phyloP scores from a whole-genome alignment of 2,113 vertebrate genomes.

The Callithrix jacchus region DNA sequence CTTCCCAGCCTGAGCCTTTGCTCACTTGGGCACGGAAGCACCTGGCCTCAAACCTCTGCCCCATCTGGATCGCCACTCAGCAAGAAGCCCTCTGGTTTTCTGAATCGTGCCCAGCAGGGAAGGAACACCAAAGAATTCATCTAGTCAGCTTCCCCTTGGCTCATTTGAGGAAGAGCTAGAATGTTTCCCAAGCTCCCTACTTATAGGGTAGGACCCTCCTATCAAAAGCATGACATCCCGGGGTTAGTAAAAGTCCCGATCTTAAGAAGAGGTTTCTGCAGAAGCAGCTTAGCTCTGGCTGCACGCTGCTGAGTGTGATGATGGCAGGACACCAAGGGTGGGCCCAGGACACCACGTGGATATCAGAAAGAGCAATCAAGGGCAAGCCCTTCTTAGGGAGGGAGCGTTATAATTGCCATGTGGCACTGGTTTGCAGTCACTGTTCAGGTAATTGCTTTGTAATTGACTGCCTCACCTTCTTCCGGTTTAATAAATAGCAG shows the following conservation, averaged over 20 bases:
- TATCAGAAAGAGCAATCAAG: background rate
- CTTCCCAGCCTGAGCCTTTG: background rate
- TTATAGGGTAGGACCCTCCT: accelerated
- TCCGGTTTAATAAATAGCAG: constrained; percentile 87
- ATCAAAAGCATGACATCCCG: no score
- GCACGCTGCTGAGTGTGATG: accelerated
- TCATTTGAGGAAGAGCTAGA: background rate
- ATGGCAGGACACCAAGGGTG: background rate
- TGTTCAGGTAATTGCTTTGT: constrained; percentile 86
- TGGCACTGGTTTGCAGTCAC: constrained; percentile 72
- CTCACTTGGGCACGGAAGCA: accelerated
- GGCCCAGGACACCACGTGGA: accelerated
- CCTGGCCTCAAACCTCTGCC: background rate
- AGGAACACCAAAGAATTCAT: background rate
- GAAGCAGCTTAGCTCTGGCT: background rate
- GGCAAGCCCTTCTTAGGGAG: background rate
- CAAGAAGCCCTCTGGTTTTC: background rate
- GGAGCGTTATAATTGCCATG: background rate
- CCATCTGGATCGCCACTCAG: accelerated
- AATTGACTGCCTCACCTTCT: constrained; percentile 87
- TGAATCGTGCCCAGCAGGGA: background rate
- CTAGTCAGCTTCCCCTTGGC: background rate
- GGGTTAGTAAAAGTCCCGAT: background rate
- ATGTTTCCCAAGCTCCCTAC: background rate
- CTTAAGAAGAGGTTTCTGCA: background rate